phyloP scores from a whole-genome alignment of 1,140 invertebrate species.

The Drosophila arizonae region DNA sequence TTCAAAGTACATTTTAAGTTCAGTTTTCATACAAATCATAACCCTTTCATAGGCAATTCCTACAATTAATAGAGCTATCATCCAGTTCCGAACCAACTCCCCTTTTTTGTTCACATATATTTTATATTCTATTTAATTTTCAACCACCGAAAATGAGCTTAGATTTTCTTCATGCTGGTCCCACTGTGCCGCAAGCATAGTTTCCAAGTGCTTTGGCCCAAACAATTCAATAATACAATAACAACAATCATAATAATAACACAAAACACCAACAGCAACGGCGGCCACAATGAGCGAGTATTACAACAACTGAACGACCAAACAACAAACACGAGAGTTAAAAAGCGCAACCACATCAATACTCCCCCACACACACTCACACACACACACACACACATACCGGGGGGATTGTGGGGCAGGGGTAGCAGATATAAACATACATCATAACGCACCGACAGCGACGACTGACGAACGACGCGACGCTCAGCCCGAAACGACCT shows the following conservation, averaged over 20 bases:
- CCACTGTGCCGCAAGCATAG: slow-evolving; percentile 51
- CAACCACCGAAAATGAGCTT: not conserved
- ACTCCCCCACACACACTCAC: slow-evolving; percentile 20
- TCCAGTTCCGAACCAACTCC: too few species aligned
- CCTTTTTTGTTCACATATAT: too few species aligned
- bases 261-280: slow-evolving; percentile 64
- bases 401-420: slow-evolving; percentile 14
- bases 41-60: too few species aligned
- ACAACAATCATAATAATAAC: slow-evolving; percentile 82
- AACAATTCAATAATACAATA: slow-evolving; percentile 82
- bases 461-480: slow-evolving; percentile 61
- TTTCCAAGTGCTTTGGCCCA: slow-evolving; percentile 78
- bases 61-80: too few species aligned
- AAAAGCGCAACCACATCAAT: slow-evolving; percentile 57
- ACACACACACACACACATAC: slow-evolving; percentile 2
- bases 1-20: too few species aligned
- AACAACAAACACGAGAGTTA: slow-evolving; percentile 29
- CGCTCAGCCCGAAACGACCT: slow-evolving; percentile 59
- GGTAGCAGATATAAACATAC: slow-evolving; percentile 56
- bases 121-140: not conserved
- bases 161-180: not conserved
- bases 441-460: slow-evolving; percentile 72
- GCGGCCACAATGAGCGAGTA: slow-evolving; percentile 46
- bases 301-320: slow-evolving; percentile 54
- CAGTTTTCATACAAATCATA: too few species aligned